Percentiles rank a stretch among this genome's conserved stretches.
phyloP scores from a whole-genome alignment of 2,797 vertebrate genomes.

The Rhyacichthys aspro region DNA sequence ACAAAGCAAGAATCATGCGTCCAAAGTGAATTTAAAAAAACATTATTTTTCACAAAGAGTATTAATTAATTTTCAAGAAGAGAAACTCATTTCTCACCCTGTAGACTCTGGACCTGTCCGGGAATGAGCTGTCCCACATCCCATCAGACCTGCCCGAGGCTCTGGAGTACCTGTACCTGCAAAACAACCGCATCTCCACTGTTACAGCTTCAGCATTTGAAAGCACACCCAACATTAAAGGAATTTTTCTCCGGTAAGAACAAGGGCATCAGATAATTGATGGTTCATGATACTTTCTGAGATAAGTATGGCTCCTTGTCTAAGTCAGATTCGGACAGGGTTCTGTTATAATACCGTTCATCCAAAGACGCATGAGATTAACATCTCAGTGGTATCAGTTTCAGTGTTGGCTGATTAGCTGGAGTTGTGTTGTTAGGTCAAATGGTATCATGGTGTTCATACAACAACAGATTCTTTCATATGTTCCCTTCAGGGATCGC shows the following conservation, averaged over 20 bases:
- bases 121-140: slow-evolving; percentile 89
- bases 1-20: too few relatives aligned
- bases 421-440: too few relatives aligned
- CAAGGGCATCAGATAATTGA: background rate
- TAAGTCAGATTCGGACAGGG: too few relatives aligned
- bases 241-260: slow-evolving; percentile 91
- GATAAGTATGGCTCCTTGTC: too few relatives aligned
- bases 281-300: too few relatives aligned
- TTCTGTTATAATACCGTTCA: too few relatives aligned
- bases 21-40: too few relatives aligned
- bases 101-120: slow-evolving; percentile 91
- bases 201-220: slow-evolving; percentile 88
- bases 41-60: background rate
- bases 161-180: slow-evolving; percentile 92
- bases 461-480: too few relatives aligned
- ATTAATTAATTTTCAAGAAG: background rate
- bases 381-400: too few relatives aligned
- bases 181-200: slow-evolving; percentile 89
- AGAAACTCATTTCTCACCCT: background rate
- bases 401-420: too few relatives aligned
- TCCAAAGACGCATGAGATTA: background rate
- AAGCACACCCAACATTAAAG: slow-evolving; percentile 93
- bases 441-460: too few relatives aligned
- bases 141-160: slow-evolving; percentile 89
- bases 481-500: too few relatives aligned